These are phyloP conservation scores for Neoscelio sp. DNA, from an alignment of 2,888 invertebrate species.

Conservation along the genomic window DNA sequence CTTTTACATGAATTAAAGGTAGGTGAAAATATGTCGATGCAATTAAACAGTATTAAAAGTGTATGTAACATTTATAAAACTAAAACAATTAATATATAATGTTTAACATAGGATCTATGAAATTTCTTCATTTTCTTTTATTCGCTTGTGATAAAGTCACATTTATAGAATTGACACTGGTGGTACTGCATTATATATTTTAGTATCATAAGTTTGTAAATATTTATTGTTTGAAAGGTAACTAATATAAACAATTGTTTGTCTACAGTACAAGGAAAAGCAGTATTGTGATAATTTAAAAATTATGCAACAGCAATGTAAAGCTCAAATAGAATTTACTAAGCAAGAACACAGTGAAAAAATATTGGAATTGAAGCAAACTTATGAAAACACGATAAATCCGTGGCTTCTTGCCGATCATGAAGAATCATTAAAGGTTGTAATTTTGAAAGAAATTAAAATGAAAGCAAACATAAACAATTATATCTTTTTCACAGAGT, in stretches of 20 bases:
- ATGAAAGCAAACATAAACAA: neutral
- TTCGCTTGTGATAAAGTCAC: no score
- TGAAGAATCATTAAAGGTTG: conserved; percentile 21
- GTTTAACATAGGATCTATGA: no score
- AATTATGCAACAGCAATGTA: conserved; percentile 12
- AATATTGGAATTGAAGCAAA: conserved; percentile 10
- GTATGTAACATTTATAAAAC: no score
- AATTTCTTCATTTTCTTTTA: no score
- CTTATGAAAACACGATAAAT: conserved; percentile 4
- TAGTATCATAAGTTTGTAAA: no score
- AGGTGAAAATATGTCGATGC: no score
- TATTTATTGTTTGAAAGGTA: no score
- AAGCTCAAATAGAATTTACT: neutral
- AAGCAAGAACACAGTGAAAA: conserved; percentile 6
- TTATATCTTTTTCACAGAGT: neutral
- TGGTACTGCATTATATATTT: no score
- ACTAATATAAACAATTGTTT: neutral
- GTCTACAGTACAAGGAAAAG: conserved; percentile 1
- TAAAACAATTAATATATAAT: no score
- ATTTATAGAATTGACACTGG: no score
- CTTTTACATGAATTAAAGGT: no score
- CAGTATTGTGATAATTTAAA: conserved; percentile 3
- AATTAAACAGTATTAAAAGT: no score
- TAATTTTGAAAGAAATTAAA: neutral
- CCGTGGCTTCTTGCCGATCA: neutral